Evolutionary conservation across 2,113 vertebrate species (phyloP).

Genomic region (Phaetusa simplex): DNA sequence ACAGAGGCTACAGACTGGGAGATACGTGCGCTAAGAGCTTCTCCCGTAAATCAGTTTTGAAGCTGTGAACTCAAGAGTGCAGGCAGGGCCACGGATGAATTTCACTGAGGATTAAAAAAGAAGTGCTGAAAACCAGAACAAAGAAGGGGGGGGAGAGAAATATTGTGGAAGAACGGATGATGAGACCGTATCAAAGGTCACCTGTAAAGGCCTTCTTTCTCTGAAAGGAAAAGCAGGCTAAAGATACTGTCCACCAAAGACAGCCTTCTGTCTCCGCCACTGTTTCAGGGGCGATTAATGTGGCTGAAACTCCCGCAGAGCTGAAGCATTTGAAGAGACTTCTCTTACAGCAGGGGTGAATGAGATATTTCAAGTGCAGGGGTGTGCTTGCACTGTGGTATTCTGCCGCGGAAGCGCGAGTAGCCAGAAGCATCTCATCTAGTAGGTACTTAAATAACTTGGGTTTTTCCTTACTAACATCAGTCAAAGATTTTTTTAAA

Average conservation of each 20-base stretch:
- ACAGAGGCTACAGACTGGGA: neutral
- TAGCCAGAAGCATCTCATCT: neutral
- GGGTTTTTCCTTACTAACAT: neutral
- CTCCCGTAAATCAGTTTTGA: neutral
- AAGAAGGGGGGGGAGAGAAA: neutral
- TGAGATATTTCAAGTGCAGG: neutral
- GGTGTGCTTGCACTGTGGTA: neutral
- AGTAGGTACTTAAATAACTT: neutral
- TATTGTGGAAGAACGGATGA: neutral
- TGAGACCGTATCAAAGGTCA: neutral
- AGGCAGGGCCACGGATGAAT: neutral
- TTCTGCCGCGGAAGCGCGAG: neutral
- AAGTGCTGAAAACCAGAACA: neutral
- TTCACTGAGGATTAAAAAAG: neutral
- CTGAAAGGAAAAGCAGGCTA: neutral
- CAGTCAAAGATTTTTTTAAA: neutral
- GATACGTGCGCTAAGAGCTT: neutral
- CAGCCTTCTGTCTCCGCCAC: neutral
- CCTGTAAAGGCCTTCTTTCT: neutral
- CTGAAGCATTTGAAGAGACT: neutral
- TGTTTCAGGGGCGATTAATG: neutral
- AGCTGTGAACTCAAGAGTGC: neutral
- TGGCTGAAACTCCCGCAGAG: neutral
- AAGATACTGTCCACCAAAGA: neutral
- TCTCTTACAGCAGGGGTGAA: neutral